Conservation (phyloP, 1,140 invertebrate genomes). For the Rhagoletis pomonella region DNA sequence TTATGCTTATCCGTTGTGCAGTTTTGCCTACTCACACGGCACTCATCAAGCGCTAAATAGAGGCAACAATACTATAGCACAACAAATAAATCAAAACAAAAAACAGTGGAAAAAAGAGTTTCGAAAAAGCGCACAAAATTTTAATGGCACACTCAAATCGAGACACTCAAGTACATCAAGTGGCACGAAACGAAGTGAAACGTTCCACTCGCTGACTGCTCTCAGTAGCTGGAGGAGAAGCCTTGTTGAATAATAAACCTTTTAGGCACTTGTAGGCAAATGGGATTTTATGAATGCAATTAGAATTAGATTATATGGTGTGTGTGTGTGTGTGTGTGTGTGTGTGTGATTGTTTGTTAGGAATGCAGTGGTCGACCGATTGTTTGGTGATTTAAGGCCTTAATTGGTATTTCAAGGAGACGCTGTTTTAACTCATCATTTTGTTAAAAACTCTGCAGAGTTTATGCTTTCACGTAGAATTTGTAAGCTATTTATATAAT, state of each 20-base stretch:
- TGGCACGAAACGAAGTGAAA: background rate
- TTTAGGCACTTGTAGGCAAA: conserved; percentile 31
- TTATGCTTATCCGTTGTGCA: background rate
- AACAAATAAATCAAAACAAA: background rate
- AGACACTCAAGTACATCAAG: conserved; percentile 36
- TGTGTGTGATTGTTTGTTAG: background rate
- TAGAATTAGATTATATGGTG: background rate
- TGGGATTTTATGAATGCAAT: conserved; percentile 34
- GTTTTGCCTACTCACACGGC: background rate
- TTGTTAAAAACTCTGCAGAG: no score
- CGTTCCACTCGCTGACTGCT: background rate
- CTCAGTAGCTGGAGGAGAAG: background rate
- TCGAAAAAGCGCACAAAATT: conserved; percentile 13
- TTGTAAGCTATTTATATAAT: no score
- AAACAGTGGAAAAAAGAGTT: background rate
- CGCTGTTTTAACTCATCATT: background rate
- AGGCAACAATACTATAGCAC: background rate
- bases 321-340: background rate
- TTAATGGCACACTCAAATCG: conserved; percentile 41
- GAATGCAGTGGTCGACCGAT: background rate
- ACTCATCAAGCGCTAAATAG: background rate
- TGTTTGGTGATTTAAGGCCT: background rate
- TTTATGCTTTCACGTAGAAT: no score
- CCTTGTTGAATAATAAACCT: background rate
- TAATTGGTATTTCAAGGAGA: background rate